Evolutionary conservation across 2,113 vertebrate genomes (phyloP), one percentile per base, ranked within the genome.

Genomic region (Pholis gunnellus): DNA sequence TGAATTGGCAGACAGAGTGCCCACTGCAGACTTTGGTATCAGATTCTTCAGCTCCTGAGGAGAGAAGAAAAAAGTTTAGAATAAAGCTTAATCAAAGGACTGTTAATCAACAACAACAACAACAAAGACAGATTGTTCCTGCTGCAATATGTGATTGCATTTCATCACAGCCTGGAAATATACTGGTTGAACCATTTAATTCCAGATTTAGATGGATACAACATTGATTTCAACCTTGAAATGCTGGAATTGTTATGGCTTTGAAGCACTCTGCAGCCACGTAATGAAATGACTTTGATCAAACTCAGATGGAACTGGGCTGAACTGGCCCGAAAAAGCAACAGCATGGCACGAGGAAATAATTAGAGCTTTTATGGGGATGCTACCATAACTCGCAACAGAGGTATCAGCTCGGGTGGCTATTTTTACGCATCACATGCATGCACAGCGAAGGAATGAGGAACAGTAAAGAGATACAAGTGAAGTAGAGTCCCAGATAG

Each of bases 21-120:
- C 98, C 27, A 99, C 98, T 29, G 98, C 98, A 85, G 98, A 99
- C 89, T 99, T 99, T 27, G 98, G 98, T 68, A 99, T 99, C 81
- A 99, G 94, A 78, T 99, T 98, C 91, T 98, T 98, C 86, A 99
- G 91, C 91, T 99, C 97, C 98, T 99, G 82, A 72, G 69, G 80
- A 86, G 18, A 72, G 29, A 81, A 57, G 2, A 63, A 14, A 34
- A 38, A 66, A 2, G 36, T 18, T 79, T 11, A 60, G 34, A 60
- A 18, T 29, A 59, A 72, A 78, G 20, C 9, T 61, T 59, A 15
- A 20, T 46, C 10, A 42, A 31, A 72, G 22, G 9, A 25, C 34
- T 61, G 29, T 29, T 71, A 40, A 73, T 69, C 78, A 46, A 22
- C 59, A 27, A 31, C 20, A 72, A 60, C 3, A 52, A 61, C 17